Evolutionary conservation across 37 sponge, comb jelly and placozoan genomes (phyloP).

Genomic region (Oopsacas minuta): DNA sequence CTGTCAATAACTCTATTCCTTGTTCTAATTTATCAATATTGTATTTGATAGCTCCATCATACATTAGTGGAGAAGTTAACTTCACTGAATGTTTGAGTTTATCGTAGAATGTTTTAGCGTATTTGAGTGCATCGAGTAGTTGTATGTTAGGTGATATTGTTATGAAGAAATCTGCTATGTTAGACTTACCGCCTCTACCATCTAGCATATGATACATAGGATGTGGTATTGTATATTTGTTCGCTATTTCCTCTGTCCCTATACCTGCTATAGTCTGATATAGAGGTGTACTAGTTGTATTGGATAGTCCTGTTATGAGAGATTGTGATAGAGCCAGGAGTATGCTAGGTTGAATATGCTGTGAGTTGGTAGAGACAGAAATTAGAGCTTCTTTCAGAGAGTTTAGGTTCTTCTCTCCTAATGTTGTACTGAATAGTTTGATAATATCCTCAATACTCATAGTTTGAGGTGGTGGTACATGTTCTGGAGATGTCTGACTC

Average conservation of each 20-base stretch:
- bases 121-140: not conserved
- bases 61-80: not conserved
- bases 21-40: conserved; percentile 1
- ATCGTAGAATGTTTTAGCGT: not conserved
- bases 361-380: not conserved
- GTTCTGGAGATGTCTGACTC: not conserved
- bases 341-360: not conserved
- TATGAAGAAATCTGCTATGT: not conserved
- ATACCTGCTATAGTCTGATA: not conserved
- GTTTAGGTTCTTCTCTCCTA: not conserved
- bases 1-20: not conserved
- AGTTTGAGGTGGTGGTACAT: not conserved
- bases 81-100: not conserved
- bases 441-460: not conserved
- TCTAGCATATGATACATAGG: not conserved
- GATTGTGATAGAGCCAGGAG: not conserved
- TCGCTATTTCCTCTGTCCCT: not conserved
- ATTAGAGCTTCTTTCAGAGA: not conserved
- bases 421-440: not conserved
- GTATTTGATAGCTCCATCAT: not conserved
- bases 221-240: not conserved
- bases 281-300: not conserved
- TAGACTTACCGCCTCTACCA: not conserved
- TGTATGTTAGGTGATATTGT: not conserved
- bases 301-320: not conserved